Percentiles rank a stretch among this genome's conserved stretches.
These are phyloP conservation scores for Indicator indicator DNA, from an alignment of 2,113 vertebrate genomes.

Conservation along the genomic window DNA sequence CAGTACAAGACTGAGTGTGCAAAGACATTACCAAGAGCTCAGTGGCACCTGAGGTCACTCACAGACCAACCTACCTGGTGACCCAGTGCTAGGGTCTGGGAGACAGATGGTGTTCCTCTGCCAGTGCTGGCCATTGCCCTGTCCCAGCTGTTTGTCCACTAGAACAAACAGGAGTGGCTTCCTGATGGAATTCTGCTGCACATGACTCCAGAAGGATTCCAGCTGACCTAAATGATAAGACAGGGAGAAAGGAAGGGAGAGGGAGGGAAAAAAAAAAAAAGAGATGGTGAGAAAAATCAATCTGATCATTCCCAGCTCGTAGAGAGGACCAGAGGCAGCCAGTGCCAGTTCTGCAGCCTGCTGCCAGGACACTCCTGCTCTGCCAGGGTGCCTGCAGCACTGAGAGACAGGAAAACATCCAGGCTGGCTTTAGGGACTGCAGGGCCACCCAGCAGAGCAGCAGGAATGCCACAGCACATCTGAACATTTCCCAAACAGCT, in stretches of 20 bases:
- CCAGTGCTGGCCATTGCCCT: constrained; percentile 30
- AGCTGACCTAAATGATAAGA: constrained; percentile 9
- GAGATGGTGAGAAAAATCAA: background rate
- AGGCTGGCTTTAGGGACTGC: background rate
- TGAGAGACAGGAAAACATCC: accelerated
- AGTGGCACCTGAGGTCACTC: background rate
- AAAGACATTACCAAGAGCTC: background rate
- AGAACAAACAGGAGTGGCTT: background rate
- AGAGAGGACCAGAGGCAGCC: background rate
- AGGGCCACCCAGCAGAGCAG: background rate
- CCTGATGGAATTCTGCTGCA: background rate
- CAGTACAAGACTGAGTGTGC: background rate
- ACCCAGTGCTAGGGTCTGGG: background rate
- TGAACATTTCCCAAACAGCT: background rate
- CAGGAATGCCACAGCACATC: background rate
- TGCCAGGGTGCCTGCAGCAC: background rate
- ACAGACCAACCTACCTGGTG: constrained; percentile 24
- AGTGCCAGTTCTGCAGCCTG: background rate
- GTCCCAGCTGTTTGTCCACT: background rate
- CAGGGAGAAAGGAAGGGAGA: background rate
- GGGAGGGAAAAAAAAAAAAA: too few relatives aligned
- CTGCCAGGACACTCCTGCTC: background rate
- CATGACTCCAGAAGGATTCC: background rate
- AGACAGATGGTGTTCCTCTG: background rate
- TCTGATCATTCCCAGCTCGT: accelerated